phyloP scores from a whole-genome alignment of 2,797 vertebrate genomes.

The Malacoctenus gilli region DNA sequence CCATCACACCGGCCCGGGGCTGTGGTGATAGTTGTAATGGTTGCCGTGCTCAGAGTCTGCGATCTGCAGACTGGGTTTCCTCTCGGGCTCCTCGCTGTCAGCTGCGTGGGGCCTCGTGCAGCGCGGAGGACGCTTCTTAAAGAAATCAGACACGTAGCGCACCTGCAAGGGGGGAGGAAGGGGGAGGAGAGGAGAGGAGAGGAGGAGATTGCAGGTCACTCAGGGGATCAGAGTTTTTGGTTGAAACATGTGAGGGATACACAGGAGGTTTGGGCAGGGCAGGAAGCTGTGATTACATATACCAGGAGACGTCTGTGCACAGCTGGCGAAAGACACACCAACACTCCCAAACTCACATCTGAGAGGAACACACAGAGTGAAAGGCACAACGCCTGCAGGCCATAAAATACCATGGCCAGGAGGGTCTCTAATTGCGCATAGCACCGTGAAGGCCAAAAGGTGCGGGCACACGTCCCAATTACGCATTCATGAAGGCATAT shows the following conservation, averaged over 20 bases:
- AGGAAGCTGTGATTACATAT: constrained; percentile 69
- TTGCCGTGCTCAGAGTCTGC: constrained; percentile 82
- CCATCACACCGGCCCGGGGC: constrained; percentile 75
- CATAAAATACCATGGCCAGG: constrained; percentile 61
- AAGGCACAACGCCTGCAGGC: constrained; percentile 45
- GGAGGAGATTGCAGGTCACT: too few relatives aligned
- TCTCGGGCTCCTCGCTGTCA: constrained; percentile 76
- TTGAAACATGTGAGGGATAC: constrained; percentile 21
- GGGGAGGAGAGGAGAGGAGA: too few relatives aligned
- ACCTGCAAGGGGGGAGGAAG: too few relatives aligned
- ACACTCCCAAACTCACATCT: constrained; percentile 43
- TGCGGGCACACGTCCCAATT: constrained; percentile 46
- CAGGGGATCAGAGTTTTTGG: constrained; percentile 5
- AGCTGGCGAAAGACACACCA: constrained; percentile 52
- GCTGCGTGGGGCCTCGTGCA: constrained; percentile 35
- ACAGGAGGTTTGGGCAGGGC: constrained; percentile 37
- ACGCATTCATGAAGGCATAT: constrained; percentile 38
- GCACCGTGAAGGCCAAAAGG: constrained; percentile 55
- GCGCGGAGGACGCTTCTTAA: constrained; percentile 83
- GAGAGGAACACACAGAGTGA: constrained; percentile 70
- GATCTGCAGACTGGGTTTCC: constrained; percentile 86
- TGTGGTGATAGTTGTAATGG: constrained; percentile 84
- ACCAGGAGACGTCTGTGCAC: constrained; percentile 48
- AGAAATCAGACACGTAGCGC: constrained; percentile 89
- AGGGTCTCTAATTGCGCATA: constrained; percentile 62